Percentiles rank a stretch among this genome's conserved stretches.
Evolutionary conservation across 2,113 vertebrate genomes (phyloP).

Genomic region (Hucho hucho): DNA sequence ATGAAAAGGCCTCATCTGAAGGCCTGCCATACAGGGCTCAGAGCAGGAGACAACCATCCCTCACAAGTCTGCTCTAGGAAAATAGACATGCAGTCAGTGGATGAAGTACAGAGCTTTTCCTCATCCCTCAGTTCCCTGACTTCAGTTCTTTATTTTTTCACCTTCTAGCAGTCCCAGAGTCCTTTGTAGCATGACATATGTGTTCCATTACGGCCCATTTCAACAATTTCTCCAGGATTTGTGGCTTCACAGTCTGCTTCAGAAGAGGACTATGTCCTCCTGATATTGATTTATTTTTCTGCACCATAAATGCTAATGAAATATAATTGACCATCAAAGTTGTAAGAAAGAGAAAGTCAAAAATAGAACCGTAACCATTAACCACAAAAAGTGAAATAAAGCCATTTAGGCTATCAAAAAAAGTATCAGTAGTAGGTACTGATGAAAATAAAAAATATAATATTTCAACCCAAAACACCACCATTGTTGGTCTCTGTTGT

Average conservation of each 20-base stretch:
- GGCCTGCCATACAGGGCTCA: constrained; percentile 32
- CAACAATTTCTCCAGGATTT: constrained; percentile 70
- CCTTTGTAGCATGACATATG: constrained; percentile 67
- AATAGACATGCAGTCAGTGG: constrained; percentile 26
- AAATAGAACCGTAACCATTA: constrained; percentile 41
- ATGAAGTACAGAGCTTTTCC: constrained; percentile 17
- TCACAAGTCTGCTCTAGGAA: constrained; percentile 37
- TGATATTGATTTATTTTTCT: constrained; percentile 79
- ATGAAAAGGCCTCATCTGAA: constrained; percentile 55
- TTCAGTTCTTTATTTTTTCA: constrained; percentile 26
- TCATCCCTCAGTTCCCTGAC: constrained; percentile 1
- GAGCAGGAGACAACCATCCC: constrained; percentile 28
- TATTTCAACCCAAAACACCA: neutral
- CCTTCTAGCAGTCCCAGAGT: constrained; percentile 49
- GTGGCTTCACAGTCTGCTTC: constrained; percentile 72
- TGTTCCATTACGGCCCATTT: constrained; percentile 73
- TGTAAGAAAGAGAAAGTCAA: constrained; percentile 58
- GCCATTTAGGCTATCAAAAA: neutral
- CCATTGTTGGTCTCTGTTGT: neutral
- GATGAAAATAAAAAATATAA: neutral
- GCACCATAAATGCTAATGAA: constrained; percentile 76
- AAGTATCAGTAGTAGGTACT: neutral
- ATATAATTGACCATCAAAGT: constrained; percentile 81
- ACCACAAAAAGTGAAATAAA: constrained; percentile 49
- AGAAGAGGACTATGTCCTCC: constrained; percentile 69